Base-by-base conservation (phyloP, 2,797 vertebrate species). In the Chiroxiphia lanceolata region DNA sequence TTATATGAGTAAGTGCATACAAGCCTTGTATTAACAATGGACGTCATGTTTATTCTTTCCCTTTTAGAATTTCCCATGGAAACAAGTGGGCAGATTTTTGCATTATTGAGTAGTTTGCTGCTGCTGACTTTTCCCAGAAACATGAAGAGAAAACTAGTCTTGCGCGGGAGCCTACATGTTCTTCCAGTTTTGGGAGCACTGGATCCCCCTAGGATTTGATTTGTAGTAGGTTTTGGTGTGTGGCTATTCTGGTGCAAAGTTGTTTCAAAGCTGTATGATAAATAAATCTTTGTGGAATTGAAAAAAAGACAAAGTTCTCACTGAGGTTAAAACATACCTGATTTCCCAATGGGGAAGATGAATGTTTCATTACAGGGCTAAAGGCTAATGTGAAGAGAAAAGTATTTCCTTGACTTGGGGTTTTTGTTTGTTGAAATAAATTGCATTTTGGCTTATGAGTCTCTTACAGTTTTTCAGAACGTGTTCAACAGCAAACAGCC, bases 1-100 rank as follows among this genome's bases (percentile, higher is more conserved):
- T 72, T 92, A 63, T 81, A 84, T 94, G 95, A 97, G 91, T 97
- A 96, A 97, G 93, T 92, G 93, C 90, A 79, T 81, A 59, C 26
- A 92, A 74, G 85, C 90, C 53, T 91, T 45, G 9, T 86, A 61
- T 92, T 92, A 92, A 92, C 91, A 88, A 61, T 53, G 74, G 90
- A 91, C 15, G 21, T 92, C 78, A 56, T 90, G 94, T 90, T 97
- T 96, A 87, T 82, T 76, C 50, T 89, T 95, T 93, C 10, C 22
- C 70, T 96, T 94, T 88, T 83, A 80, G 82, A 87, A 92, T 93
- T 97, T 95, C 94, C 96, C 95, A 93, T 97, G 97, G 97, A 96
- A 97, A 97, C 94, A 84, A 86, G 92, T 83, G 89, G 90, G 69
- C 87, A 91, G 87, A 83, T 90, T 94, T 92, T 93, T 96, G 67